Percentiles rank a stretch among this genome's conserved stretches.
Evolutionary conservation across 2,888 invertebrate species (phyloP).

Genomic region (Dichetophora obliterata): DNA sequence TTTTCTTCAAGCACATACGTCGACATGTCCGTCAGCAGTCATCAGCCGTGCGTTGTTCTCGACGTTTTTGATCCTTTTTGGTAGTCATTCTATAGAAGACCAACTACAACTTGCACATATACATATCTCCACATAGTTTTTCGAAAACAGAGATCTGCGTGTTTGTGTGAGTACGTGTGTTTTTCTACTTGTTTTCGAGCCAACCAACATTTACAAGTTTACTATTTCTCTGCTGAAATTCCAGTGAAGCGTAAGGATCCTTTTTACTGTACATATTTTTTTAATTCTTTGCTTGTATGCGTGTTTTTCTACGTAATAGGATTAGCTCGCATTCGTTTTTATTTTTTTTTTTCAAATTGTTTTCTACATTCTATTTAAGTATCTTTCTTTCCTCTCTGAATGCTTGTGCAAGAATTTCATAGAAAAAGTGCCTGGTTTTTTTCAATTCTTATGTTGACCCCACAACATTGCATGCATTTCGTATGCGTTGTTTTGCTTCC

Average conservation of each 20-base stretch:
- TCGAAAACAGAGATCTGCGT: background rate
- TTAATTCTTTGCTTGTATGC: background rate
- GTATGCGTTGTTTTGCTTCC: too few relatives aligned
- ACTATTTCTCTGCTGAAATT: background rate
- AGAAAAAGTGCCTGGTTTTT: too few relatives aligned
- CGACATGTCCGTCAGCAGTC: background rate
- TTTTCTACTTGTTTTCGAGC: background rate
- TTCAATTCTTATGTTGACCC: too few relatives aligned
- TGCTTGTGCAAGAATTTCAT: too few relatives aligned
- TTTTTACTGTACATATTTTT: slow-evolving; percentile 1
- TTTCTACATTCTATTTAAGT: too few relatives aligned
- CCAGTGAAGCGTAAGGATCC: background rate
- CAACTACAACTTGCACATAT: background rate
- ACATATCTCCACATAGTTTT: background rate
- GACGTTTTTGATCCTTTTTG: background rate
- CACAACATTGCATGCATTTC: too few relatives aligned
- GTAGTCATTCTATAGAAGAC: background rate
- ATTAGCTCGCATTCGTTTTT: background rate
- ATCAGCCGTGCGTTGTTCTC: background rate
- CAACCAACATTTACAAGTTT: slow-evolving; percentile 5
- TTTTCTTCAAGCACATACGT: background rate
- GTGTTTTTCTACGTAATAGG: background rate
- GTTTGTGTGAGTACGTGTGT: background rate
- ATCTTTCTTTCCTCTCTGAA: too few relatives aligned
- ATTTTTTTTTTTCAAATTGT: background rate